Evolutionary conservation across 1,140 invertebrate species (phyloP).

Genomic region (Microplitis mediator): DNA sequence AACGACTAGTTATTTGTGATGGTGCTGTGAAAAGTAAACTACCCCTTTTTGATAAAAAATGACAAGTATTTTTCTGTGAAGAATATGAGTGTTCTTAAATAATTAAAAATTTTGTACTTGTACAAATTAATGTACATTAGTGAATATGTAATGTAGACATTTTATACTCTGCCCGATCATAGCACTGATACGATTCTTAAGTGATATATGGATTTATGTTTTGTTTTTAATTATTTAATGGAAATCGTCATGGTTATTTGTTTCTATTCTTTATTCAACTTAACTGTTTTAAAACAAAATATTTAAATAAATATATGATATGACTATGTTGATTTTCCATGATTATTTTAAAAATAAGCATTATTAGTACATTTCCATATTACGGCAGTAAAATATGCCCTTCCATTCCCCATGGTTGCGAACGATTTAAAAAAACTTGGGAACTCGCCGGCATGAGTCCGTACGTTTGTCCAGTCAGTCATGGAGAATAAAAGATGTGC

Average conservation of each 20-base stretch:
- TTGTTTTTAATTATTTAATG: background rate
- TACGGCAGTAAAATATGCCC: too few relatives aligned
- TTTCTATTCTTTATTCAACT: background rate
- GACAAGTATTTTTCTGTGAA: conserved; percentile 32
- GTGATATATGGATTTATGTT: background rate
- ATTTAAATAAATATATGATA: too few relatives aligned
- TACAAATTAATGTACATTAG: background rate
- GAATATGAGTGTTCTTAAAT: background rate
- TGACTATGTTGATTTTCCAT: too few relatives aligned
- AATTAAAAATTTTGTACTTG: background rate
- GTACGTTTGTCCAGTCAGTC: too few relatives aligned
- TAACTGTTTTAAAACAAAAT: background rate
- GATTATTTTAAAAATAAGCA: too few relatives aligned
- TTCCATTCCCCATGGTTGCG: too few relatives aligned
- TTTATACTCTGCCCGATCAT: background rate
- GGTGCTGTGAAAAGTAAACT: conserved; percentile 83
- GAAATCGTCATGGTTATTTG: background rate
- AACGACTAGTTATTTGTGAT: conserved; percentile 77
- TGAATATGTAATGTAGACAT: background rate
- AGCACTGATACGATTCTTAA: background rate
- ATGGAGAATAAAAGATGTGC: too few relatives aligned
- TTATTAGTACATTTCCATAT: too few relatives aligned
- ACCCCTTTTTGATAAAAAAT: conserved; percentile 83
- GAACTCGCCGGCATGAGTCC: too few relatives aligned
- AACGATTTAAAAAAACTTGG: too few relatives aligned